Evolutionary conservation across 2,888 invertebrate genomes (phyloP), one percentile per base, ranked within the genome.

Genomic region (Vanessa cardui): DNA sequence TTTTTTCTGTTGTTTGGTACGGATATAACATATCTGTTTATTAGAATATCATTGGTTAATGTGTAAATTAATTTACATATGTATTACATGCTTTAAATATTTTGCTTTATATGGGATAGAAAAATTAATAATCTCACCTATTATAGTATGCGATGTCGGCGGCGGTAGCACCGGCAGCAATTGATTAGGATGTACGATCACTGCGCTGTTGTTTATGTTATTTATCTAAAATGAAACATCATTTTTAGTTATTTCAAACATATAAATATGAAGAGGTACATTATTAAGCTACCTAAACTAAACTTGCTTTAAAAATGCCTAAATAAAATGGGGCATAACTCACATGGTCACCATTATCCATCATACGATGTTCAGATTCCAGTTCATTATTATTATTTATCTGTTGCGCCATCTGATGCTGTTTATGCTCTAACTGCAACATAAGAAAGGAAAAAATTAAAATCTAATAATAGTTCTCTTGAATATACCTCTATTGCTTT

Each of bases 131-230:
- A 26, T 80, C 87, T 89, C 73, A 92, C 93, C 92, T 71, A 92
- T 90, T 68, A 92, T 92, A 61, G 92, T 89, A 76, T 92, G 92
- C 12, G 90, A 88, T 6, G 90, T 89, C 6, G 92, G 92, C 54
- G 93, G 93, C 20, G 96, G 96, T 78, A 96, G 82, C 45, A 96
- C 95, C 20, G 96, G 97, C 75, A 97, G 91, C 79, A 97, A 88
- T 83, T 97, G 96, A 72, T 95, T 96, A 44, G 97, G 96, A 78
- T 96, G 96, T 62, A 97, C 97, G 82, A 97, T 97, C 66, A 97
- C 96, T 67, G 96, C 96, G 81, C 91, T 92, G 71, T 79, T 89
- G 76, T 86, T 89, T 47, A 88, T 81, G 72, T 86, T 90, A 73
- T 89, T 91, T 68, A 90, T 79, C 90, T 92, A 78, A 33, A 68